Evolutionary conservation across 2,797 vertebrate genomes (phyloP).

Genomic region (Tauraco hartlaubi): DNA sequence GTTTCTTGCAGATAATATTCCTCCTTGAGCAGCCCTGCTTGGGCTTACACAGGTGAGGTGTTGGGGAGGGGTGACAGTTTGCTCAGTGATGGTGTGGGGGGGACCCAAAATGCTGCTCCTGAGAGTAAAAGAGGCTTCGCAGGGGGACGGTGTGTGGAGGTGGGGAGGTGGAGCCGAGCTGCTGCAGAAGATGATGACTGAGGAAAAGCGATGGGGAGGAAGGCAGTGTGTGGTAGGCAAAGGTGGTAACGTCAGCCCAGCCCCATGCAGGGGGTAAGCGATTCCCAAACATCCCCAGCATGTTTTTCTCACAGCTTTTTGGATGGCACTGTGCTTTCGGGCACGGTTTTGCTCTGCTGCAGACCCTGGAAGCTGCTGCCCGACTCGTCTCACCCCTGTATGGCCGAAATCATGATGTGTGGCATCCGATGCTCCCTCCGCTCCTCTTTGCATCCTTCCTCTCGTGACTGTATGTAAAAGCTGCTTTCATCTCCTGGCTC

Average conservation of each 20-base stretch:
- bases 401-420: not conserved
- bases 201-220: not conserved
- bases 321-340: not conserved
- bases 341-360: not conserved
- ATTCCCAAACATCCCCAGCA: not conserved
- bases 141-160: not conserved
- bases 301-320: not conserved
- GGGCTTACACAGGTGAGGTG: not conserved
- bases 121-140: not conserved
- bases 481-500: conserved; percentile 23
- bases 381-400: not conserved
- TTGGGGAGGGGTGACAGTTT: not conserved
- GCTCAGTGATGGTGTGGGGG: not conserved
- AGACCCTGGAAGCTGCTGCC: not conserved
- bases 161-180: not conserved
- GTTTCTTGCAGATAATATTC: conserved; percentile 26
- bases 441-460: not conserved
- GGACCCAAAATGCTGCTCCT: not conserved
- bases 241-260: not conserved
- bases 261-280: rapidly evolving
- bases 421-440: not conserved
- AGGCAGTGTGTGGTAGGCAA: rapidly evolving
- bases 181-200: not conserved
- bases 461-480: not conserved
- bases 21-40: not conserved